Conservation (phyloP, 2,113 vertebrate genomes). For the Podarcis muralis region DNA sequence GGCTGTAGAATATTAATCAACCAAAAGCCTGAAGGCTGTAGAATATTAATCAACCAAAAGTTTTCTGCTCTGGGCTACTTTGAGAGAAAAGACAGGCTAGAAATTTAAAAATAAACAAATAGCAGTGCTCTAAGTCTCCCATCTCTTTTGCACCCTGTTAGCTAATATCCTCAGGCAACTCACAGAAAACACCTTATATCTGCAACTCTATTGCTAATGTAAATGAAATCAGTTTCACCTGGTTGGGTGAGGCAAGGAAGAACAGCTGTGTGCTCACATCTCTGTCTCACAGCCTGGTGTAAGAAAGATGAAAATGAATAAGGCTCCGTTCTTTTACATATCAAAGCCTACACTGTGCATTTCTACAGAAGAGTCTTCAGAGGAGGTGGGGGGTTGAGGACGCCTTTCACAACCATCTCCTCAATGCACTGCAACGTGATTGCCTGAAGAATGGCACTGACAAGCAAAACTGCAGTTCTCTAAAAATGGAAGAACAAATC, state of each 20-base stretch:
- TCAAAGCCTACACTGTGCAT: not conserved
- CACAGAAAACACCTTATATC: not conserved
- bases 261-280: not conserved
- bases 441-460: not conserved
- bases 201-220: not conserved
- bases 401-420: not conserved
- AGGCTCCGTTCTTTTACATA: not conserved
- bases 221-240: not conserved
- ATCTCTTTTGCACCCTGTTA: not conserved
- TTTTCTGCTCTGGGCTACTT: too few relatives aligned
- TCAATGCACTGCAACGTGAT: not conserved
- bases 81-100: too few relatives aligned
- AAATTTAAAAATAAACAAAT: too few relatives aligned
- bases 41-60: too few relatives aligned
- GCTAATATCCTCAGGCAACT: not conserved
- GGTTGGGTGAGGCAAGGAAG: not conserved
- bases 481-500: not conserved
- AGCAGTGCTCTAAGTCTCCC: not conserved
- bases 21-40: too few relatives aligned
- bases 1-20: too few relatives aligned
- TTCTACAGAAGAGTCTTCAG: not conserved
- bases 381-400: not conserved
- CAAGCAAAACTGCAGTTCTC: not conserved
- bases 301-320: not conserved
- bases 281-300: not conserved